phyloP scores from a whole-genome alignment of 2,113 vertebrate genomes.

The Scatophagus argus region DNA sequence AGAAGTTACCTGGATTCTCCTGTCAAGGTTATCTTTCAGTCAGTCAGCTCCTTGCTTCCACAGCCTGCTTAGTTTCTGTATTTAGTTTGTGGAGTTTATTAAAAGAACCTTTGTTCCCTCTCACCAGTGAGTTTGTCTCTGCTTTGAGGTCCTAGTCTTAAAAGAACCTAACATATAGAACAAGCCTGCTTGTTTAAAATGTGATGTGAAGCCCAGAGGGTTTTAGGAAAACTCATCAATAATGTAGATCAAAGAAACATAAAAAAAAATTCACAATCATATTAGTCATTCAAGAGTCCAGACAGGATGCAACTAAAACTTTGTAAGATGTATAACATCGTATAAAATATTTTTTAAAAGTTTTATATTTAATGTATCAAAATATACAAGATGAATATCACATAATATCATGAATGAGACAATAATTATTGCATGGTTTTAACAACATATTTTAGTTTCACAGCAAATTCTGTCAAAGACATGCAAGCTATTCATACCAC shows the following conservation, averaged over 20 bases:
- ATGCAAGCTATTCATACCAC: not conserved
- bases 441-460: not conserved
- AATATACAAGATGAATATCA: not conserved
- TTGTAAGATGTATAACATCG: not conserved
- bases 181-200: no score
- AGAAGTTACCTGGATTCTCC: no score
- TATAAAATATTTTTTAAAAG: not conserved
- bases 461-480: not conserved
- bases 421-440: not conserved
- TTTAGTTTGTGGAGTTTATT: no score
- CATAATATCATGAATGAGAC: not conserved
- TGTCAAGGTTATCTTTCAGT: no score
- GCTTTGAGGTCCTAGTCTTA: no score
- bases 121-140: no score
- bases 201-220: not conserved
- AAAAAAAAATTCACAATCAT: no score
- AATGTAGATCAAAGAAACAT: no score
- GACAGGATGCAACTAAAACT: not conserved
- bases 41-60: no score
- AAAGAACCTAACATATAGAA: no score
- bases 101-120: no score
- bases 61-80: no score
- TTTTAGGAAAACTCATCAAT: not conserved
- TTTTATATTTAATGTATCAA: constrained; percentile 27
- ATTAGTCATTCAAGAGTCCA: not conserved